These are phyloP conservation scores for Decapterus maruadsi DNA, from an alignment of 2,797 vertebrate species.

Conservation along the genomic window DNA sequence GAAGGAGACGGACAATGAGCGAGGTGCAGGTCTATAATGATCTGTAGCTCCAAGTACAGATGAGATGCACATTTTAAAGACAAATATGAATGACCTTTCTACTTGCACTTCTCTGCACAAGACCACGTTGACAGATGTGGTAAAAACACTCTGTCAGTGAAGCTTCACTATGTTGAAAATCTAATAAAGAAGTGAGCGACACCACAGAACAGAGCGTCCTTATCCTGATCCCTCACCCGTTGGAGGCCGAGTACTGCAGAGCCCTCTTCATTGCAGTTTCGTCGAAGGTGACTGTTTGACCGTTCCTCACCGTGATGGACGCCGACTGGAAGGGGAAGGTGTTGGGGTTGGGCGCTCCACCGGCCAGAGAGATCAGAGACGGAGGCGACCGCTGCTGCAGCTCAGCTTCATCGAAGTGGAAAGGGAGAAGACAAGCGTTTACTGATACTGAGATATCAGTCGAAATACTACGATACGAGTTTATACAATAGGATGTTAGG, in stretches of 20 bases:
- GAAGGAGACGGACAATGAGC: accelerated
- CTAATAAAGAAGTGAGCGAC: neutral
- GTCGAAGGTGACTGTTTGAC: slow-evolving; percentile 84
- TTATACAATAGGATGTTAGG: too few relatives aligned
- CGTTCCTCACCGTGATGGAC: slow-evolving; percentile 83
- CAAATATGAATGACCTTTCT: too few relatives aligned
- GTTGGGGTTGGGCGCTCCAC: slow-evolving; percentile 91
- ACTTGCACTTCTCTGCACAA: too few relatives aligned
- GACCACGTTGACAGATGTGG: too few relatives aligned
- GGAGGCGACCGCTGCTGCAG: slow-evolving; percentile 87
- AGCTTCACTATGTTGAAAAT: neutral
- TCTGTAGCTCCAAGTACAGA: neutral
- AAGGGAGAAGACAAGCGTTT: neutral
- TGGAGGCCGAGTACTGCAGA: slow-evolving; percentile 92
- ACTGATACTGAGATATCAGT: neutral
- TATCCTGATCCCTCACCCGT: slow-evolving; percentile 84
- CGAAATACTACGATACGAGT: neutral
- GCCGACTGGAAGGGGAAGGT: slow-evolving; percentile 93
- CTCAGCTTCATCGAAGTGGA: slow-evolving; percentile 84
- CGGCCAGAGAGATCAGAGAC: slow-evolving; percentile 92
- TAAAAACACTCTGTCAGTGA: too few relatives aligned
- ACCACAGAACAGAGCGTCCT: neutral
- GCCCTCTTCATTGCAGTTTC: slow-evolving; percentile 90
- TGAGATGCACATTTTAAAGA: neutral
- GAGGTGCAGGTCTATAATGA: too few relatives aligned